phyloP scores from a whole-genome alignment of 2,888 invertebrate genomes.

The Tipula confusa region DNA sequence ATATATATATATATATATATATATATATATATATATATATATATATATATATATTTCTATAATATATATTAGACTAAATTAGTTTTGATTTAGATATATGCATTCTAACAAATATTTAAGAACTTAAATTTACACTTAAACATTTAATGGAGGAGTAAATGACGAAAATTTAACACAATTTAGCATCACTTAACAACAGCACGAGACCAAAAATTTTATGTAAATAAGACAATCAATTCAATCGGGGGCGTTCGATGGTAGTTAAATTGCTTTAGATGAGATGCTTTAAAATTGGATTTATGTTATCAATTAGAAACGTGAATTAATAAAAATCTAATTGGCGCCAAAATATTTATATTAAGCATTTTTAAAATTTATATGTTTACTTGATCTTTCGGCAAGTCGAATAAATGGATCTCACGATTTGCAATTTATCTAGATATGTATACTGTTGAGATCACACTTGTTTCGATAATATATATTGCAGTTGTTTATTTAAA shows the following conservation, averaged over 20 bases:
- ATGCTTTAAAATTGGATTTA: neutral
- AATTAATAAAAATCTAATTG: neutral
- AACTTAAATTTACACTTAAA: too few relatives aligned
- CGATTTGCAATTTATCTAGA: neutral
- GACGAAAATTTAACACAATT: neutral
- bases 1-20: too few relatives aligned
- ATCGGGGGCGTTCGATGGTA: neutral
- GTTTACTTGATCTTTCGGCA: neutral
- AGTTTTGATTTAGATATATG: too few relatives aligned
- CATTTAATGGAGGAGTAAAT: neutral
- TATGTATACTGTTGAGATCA: neutral
- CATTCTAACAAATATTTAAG: too few relatives aligned
- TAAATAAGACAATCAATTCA: neutral
- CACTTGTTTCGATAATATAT: neutral
- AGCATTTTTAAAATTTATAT: neutral
- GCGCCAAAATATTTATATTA: neutral
- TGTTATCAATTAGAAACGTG: conserved; percentile 6
- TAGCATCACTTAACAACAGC: neutral
- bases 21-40: too few relatives aligned
- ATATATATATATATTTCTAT: too few relatives aligned
- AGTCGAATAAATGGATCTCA: neutral
- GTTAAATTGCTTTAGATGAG: neutral
- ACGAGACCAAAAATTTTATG: neutral
- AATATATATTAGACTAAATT: too few relatives aligned
- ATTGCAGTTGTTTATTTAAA: neutral